Percentiles rank a stretch among this genome's conserved stretches.
These are phyloP conservation scores for Xiphophorus maculatus DNA, from an alignment of 2,113 vertebrate genomes.

Conservation along the genomic window DNA sequence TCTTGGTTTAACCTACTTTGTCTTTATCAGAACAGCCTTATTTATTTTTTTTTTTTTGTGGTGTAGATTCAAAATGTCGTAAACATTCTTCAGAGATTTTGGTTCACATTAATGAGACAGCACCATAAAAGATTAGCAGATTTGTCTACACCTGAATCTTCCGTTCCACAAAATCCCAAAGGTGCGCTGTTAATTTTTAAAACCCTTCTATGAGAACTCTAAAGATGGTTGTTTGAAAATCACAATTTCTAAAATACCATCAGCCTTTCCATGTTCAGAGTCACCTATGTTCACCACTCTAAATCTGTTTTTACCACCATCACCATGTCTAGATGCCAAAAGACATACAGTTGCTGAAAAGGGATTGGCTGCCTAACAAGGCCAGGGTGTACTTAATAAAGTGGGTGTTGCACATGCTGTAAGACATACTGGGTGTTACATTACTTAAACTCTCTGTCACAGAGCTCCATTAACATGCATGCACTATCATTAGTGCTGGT, in stretches of 20 bases:
- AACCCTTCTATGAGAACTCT: background rate
- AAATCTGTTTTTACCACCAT: background rate
- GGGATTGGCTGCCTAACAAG: background rate
- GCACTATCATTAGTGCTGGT: background rate
- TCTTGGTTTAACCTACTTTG: too few species aligned
- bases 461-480: background rate
- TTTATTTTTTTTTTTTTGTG: too few species aligned
- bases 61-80: too few species aligned
- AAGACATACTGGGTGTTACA: background rate
- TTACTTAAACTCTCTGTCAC: background rate
- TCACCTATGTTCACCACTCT: background rate
- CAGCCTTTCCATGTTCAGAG: background rate
- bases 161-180: too few species aligned
- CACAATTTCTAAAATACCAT: background rate
- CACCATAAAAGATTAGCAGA: too few species aligned
- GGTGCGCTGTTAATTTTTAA: too few species aligned
- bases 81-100: too few species aligned
- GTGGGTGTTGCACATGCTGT: background rate
- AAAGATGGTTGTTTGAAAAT: background rate
- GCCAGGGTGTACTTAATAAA: background rate
- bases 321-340: background rate
- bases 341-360: background rate
- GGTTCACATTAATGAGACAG: too few species aligned
- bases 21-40: too few species aligned
- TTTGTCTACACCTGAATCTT: too few species aligned